Evolutionary conservation across 2,888 invertebrate species (phyloP).

Genomic region (Crioceris asparagi): DNA sequence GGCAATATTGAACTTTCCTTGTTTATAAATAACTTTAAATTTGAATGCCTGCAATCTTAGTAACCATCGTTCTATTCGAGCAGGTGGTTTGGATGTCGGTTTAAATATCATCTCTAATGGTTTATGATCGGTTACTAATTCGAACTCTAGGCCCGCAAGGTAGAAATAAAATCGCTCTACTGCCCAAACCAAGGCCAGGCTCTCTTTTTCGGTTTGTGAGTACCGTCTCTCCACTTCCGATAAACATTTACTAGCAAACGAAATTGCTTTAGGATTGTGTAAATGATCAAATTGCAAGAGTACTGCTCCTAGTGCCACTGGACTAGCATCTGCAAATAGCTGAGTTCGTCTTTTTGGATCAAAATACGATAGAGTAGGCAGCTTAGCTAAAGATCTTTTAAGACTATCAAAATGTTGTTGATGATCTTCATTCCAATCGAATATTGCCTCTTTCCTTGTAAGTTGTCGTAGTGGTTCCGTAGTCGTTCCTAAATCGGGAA

Average conservation of each 20-base stretch:
- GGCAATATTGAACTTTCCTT: slow-evolving; percentile 21
- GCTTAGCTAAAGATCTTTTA: slow-evolving; percentile 10
- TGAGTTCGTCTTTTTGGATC: slow-evolving; percentile 15
- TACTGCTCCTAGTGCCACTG: slow-evolving; percentile 24
- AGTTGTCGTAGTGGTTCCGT: slow-evolving; percentile 12
- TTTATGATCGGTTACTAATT: slow-evolving; percentile 26
- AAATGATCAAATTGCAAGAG: slow-evolving; percentile 20
- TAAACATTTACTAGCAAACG: slow-evolving; percentile 22
- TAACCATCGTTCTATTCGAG: slow-evolving; percentile 22
- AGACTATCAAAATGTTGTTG: slow-evolving; percentile 14
- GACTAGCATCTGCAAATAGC: slow-evolving; percentile 23
- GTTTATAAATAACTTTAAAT: slow-evolving; percentile 18
- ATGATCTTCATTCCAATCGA: slow-evolving; percentile 12
- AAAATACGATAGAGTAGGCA: slow-evolving; percentile 18
- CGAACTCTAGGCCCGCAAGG: slow-evolving; percentile 34
- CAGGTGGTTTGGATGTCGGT: slow-evolving; percentile 19
- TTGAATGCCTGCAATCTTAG: slow-evolving; percentile 19
- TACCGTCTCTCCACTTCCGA: slow-evolving; percentile 20
- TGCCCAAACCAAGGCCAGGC: slow-evolving; percentile 32
- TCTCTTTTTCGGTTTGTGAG: slow-evolving; percentile 32
- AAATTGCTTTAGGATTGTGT: slow-evolving; percentile 18
- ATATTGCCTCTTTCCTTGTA: slow-evolving; percentile 12
- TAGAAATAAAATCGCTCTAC: slow-evolving; percentile 34
- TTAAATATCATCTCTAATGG: slow-evolving; percentile 30
- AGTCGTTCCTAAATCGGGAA: slow-evolving; percentile 13